Conservation (phyloP, 1,140 invertebrate species). For the Cherax destructor region DNA sequence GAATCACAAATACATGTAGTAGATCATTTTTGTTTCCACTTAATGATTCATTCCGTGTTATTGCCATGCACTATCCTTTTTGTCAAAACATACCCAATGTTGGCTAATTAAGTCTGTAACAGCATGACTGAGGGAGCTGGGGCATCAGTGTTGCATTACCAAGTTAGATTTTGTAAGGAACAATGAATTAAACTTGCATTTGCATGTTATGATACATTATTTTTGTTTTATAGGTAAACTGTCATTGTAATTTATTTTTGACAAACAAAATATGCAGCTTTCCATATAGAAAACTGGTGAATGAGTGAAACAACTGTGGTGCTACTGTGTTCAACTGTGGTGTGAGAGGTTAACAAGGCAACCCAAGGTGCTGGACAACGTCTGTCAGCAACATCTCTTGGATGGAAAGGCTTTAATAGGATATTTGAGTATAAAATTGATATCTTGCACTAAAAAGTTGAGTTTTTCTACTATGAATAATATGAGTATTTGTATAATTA, state of each 20-base stretch:
- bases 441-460: too few relatives aligned
- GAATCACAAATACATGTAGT: too few relatives aligned
- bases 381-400: conserved; percentile 25
- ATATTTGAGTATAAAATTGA: too few relatives aligned
- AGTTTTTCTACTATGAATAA: too few relatives aligned
- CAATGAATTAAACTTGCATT: neutral
- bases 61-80: too few relatives aligned
- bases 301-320: conserved; percentile 9
- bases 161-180: neutral
- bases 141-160: too few relatives aligned
- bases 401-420: neutral
- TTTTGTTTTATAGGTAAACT: neutral
- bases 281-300: neutral
- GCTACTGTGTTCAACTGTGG: conserved; percentile 52
- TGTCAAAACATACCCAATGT: too few relatives aligned
- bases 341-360: conserved; percentile 37
- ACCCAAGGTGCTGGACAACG: conserved; percentile 32
- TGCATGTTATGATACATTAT: neutral
- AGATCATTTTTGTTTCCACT: too few relatives aligned
- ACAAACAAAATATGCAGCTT: neutral
- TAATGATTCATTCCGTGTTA: too few relatives aligned
- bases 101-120: too few relatives aligned
- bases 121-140: too few relatives aligned
- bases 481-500: neutral
- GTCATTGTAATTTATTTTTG: neutral